These are phyloP conservation scores for Holotrichia oblita DNA, from an alignment of 1,140 invertebrate species.

Conservation along the genomic window DNA sequence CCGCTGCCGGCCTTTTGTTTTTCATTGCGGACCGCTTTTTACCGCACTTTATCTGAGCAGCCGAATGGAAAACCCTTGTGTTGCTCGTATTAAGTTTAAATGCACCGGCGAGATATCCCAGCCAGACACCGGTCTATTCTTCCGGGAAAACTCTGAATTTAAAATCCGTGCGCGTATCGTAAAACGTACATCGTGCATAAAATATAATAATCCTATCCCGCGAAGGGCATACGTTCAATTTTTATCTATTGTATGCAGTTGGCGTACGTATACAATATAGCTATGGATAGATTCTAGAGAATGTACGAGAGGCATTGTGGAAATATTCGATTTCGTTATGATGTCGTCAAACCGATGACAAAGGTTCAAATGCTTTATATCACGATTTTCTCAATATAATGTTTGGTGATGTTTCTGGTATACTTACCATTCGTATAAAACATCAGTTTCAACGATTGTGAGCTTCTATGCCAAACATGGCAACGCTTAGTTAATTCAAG, in stretches of 20 bases:
- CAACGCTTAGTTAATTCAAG: no score
- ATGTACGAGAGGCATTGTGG: no score
- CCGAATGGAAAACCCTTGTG: neutral
- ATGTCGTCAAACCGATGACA: no score
- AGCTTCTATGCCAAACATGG: no score
- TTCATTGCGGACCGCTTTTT: neutral
- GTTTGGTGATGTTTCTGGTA: no score
- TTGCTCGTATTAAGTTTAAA: slow-evolving; percentile 7
- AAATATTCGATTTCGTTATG: no score
- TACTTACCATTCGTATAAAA: no score
- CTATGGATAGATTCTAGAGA: no score
- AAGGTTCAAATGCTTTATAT: no score
- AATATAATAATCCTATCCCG: neutral
- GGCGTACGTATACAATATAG: neutral
- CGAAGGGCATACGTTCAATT: slow-evolving; percentile 9
- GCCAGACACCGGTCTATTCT: neutral
- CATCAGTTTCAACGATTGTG: no score
- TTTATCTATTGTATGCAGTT: slow-evolving; percentile 11
- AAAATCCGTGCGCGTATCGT: neutral
- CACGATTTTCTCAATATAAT: no score
- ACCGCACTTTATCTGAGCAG: neutral
- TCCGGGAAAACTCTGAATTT: neutral
- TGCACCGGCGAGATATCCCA: neutral
- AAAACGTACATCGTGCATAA: neutral
- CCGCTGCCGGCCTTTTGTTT: neutral